Percentiles rank a stretch among this genome's conserved stretches.
Conservation (phyloP, 1,140 invertebrate species). For the Drosophila carrolli region DNA sequence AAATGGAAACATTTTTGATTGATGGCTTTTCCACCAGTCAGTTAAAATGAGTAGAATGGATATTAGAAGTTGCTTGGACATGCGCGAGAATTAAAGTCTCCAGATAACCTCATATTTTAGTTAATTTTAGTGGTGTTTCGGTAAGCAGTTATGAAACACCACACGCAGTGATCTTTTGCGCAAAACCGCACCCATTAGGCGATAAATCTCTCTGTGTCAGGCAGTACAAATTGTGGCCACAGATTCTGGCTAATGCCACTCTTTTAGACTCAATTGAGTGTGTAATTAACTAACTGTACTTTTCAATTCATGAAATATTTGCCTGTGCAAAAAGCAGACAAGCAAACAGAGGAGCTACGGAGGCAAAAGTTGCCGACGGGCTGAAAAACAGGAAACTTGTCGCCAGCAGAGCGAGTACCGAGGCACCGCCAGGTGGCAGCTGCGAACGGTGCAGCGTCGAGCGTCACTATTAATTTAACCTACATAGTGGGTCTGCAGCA, state of each 20-base stretch:
- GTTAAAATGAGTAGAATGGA: conserved; percentile 8
- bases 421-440: conserved; percentile 60
- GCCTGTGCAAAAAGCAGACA: conserved; percentile 38
- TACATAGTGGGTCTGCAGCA: conserved; percentile 57
- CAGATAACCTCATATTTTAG: background rate
- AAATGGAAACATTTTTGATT: conserved; percentile 63
- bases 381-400: conserved; percentile 19
- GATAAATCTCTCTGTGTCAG: conserved; percentile 66
- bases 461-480: conserved; percentile 80
- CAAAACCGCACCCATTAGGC: conserved; percentile 10
- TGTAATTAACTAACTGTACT: conserved; percentile 82
- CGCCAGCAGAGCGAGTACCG: conserved; percentile 25
- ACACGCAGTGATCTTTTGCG: conserved; percentile 34
- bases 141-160: too few species aligned
- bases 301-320: conserved; percentile 80
- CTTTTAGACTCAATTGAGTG: conserved; percentile 73
- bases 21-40: conserved; percentile 55
- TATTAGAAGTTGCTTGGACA: background rate
- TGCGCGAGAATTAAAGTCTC: background rate
- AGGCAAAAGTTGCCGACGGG: conserved; percentile 35
- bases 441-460: conserved; percentile 36
- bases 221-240: conserved; percentile 46
- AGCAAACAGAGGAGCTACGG: conserved; percentile 16
- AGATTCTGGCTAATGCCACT: conserved; percentile 56
- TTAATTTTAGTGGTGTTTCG: too few species aligned